A percentile compares a stretch with the other conserved stretches of the same genome.
Conservation (phyloP, 2,888 invertebrate species). For the Azorinus chamasolen region DNA sequence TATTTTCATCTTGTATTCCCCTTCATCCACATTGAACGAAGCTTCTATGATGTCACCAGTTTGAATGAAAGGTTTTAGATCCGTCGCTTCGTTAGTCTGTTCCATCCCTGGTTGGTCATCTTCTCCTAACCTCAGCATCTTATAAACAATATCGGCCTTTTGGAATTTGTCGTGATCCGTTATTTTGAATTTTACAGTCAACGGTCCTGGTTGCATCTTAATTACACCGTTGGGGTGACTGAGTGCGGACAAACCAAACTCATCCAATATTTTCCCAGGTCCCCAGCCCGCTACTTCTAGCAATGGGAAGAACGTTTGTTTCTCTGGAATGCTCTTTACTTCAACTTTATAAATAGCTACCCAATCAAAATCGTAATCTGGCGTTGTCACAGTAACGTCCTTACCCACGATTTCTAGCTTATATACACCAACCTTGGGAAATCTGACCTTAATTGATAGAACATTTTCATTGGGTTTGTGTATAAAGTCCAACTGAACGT, state of each 20-base stretch:
- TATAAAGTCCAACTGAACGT: conserved; percentile 73
- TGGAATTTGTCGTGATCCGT: conserved; percentile 51
- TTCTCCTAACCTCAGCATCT: conserved; percentile 39
- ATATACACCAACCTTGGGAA: conserved; percentile 77
- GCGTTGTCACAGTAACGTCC: conserved; percentile 68
- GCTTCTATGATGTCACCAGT: conserved; percentile 54
- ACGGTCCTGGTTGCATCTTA: conserved; percentile 58
- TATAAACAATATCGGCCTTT: conserved; percentile 48
- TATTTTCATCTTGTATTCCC: conserved; percentile 62
- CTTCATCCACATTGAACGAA: conserved; percentile 43
- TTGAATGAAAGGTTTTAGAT: conserved; percentile 47
- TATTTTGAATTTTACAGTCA: conserved; percentile 57
- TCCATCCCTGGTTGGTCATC: conserved; percentile 50
- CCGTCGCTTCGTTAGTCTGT: conserved; percentile 16
- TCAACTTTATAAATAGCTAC: conserved; percentile 75
- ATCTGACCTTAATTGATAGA: conserved; percentile 70
- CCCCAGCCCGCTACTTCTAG: conserved; percentile 82
- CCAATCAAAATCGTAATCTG: conserved; percentile 76
- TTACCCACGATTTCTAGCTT: conserved; percentile 82
- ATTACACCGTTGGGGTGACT: conserved; percentile 58
- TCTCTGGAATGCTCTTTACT: conserved; percentile 65
- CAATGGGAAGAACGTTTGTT: conserved; percentile 77
- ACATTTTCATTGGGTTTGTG: conserved; percentile 71
- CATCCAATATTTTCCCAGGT: conserved; percentile 67
- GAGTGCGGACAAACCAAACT: conserved; percentile 60